Percentiles rank a stretch among this genome's conserved stretches.
Evolutionary conservation across 2,113 vertebrate species (phyloP).

Genomic region (Rhynchomys soricoides): DNA sequence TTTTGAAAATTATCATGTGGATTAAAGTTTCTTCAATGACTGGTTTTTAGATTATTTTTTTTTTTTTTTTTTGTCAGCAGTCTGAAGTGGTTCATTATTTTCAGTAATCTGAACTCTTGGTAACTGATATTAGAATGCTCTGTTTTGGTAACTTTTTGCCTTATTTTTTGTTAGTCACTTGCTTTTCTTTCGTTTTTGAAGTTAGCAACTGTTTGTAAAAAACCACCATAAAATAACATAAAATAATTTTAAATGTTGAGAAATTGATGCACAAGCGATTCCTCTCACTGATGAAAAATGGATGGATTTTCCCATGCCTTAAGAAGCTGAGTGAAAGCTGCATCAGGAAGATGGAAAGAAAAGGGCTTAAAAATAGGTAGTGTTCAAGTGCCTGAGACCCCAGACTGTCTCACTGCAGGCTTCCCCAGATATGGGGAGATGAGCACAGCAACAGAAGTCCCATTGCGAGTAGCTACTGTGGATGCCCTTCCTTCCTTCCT

Average conservation of each 20-base stretch:
- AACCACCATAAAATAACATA: conserved; percentile 21
- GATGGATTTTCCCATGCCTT: background rate
- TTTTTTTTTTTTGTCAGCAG: background rate
- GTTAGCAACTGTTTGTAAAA: conserved; percentile 40
- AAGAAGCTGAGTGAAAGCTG: background rate
- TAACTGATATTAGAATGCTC: background rate
- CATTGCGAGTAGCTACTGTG: rapidly evolving
- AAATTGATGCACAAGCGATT: background rate
- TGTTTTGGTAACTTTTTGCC: conserved; percentile 29
- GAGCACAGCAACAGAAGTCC: background rate
- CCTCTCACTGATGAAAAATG: conserved; percentile 7
- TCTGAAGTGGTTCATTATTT: conserved; percentile 28
- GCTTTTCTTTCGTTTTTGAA: conserved; percentile 31
- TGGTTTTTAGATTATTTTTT: conserved; percentile 17
- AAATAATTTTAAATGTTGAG: conserved; percentile 38
- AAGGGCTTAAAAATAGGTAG: background rate
- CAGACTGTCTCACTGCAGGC: background rate
- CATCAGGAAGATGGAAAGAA: background rate
- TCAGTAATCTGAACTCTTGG: conserved; percentile 33
- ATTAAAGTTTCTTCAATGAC: conserved; percentile 11
- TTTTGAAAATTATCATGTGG: conserved; percentile 28
- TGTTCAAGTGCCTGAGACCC: conserved; percentile 39
- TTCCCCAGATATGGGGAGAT: background rate
- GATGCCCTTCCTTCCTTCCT: background rate
- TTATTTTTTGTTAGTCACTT: conserved; percentile 32